Base-by-base conservation (phyloP, 2,888 invertebrate genomes). In the Drosophila yooni region DNA sequence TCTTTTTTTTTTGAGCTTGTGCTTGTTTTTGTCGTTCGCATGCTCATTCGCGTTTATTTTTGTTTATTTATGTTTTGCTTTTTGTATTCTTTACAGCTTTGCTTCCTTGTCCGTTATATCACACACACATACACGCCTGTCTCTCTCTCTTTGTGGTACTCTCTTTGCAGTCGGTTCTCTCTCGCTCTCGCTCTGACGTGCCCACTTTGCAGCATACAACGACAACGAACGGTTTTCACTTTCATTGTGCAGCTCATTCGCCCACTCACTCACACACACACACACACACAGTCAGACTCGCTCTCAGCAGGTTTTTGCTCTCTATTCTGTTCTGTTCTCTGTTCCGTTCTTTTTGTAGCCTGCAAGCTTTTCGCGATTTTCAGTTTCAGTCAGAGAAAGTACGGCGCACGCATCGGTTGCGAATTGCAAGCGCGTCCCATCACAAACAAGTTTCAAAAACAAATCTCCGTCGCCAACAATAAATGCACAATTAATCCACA, bases 351-450 rank as follows among this genome's bases (percentile, higher is more conserved):
- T 75, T 53, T 75, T 69, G 63, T 75, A 59, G 59, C 53, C 61
- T 60, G 76, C 53, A 53, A 72, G 73, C 67, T 71, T 70, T 57
- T 74, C 71, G 77, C 74, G 63, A 71, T 80, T 80, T 80, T 79
- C 82, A 56, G 69, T 81, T 83, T 91, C 90, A 93, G 92, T 93
- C 91, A 92, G 93, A 93, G 93, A 93, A 93, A 93, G 92, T 92
- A 92, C 91, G 91, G 91, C 92, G 90, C 88, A 89, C 85, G 89
- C 90, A 91, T 89, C 91, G 91, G 92, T 91, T 91, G 90, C 81
- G 73, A 76, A 70, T 68, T 62, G 33, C 13, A 64, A 74, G 76
- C 84, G 82, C 83, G 79, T 60, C 74, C 73, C 72, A 74, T 48
- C 25, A 21, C 54, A 40, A 34, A 46, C 70, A 70, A 40, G 52